Evolutionary conservation across 2,113 vertebrate genomes (phyloP), one percentile per base, ranked within the genome.

Genomic region (Melanerpes aurifrons): DNA sequence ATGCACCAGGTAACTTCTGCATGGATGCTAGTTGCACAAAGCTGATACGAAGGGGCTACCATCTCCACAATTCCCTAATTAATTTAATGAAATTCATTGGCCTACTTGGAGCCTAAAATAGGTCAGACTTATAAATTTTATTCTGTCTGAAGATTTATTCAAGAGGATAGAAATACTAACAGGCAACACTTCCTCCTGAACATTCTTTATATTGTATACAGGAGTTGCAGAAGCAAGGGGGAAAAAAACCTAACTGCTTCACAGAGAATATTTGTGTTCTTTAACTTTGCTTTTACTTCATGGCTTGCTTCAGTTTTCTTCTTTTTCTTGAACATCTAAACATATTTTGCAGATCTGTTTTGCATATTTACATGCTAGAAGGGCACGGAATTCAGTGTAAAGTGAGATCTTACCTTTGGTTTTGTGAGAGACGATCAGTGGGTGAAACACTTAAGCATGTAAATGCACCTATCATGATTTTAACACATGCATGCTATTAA

Each of bases 1-100:
- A 64, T 10, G 7, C 40, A 40, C 40, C 40, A 10, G 10, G 40
- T 1, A 0, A 43, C 20, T 31, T 32, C 32, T 0, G 2, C 1
- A 1, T 6, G 40, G 10, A 59, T 59, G 14, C 45, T 48, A 73
- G 70, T 29, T 59, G 18, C 50, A 59, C 13, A 22, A 1, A 8
- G 3, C 10, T 67, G 16, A 18, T 48, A 25, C 43, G 28, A 28
- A 90, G 7, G 6, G 7, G 3, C 5, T 86, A 29, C 47, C 9
- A 21, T n/a, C 6, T 40, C 74, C 69, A 47, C 6, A 3, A 9
- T 89, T 92, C 12, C 28, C n/a, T 32, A 80, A 75, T 74, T 63
- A 71, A 81, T 63, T 22, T 17, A 81, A 64, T 72, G 59, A 64
- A 50, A 79, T 86, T 86, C 10, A 10, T 69, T 77, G 69, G 22